Conservation (phyloP, 2,888 invertebrate genomes). For the Phytoseiulus persimilis region DNA sequence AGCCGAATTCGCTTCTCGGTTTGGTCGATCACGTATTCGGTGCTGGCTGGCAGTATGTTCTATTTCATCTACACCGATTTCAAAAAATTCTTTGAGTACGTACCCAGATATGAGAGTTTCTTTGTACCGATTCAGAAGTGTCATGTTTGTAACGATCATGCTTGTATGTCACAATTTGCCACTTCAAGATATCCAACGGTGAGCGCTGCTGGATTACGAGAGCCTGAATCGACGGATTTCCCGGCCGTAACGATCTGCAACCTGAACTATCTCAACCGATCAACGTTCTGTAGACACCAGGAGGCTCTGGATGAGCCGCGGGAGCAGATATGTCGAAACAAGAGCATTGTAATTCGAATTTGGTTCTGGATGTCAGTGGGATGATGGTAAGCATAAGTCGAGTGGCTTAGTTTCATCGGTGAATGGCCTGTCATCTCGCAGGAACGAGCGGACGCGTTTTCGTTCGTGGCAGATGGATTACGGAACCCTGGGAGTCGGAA, state of each 20-base stretch:
- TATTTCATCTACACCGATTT: background rate
- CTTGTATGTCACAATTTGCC: too few species aligned
- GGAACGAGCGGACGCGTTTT: background rate
- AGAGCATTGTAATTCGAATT: background rate
- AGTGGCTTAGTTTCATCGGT: too few species aligned
- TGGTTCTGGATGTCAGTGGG: too few species aligned
- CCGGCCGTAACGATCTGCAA: conserved; percentile 13
- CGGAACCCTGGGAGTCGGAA: background rate
- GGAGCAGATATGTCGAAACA: background rate
- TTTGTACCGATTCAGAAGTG: too few species aligned
- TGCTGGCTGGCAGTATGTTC: background rate
- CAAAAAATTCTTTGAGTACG: background rate
- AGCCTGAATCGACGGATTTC: background rate
- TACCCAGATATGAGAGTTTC: too few species aligned
- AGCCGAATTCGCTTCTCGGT: background rate
- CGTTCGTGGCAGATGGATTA: background rate
- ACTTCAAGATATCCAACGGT: background rate
- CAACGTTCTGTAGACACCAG: background rate
- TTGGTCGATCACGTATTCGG: background rate
- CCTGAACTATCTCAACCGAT: background rate
- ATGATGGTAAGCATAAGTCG: too few species aligned
- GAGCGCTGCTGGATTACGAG: background rate
- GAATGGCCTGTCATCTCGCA: too few species aligned
- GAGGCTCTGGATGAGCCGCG: background rate
- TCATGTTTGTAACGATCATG: too few species aligned